Conservation (phyloP, 2,797 vertebrate species). For the Enteromius treurensis region DNA sequence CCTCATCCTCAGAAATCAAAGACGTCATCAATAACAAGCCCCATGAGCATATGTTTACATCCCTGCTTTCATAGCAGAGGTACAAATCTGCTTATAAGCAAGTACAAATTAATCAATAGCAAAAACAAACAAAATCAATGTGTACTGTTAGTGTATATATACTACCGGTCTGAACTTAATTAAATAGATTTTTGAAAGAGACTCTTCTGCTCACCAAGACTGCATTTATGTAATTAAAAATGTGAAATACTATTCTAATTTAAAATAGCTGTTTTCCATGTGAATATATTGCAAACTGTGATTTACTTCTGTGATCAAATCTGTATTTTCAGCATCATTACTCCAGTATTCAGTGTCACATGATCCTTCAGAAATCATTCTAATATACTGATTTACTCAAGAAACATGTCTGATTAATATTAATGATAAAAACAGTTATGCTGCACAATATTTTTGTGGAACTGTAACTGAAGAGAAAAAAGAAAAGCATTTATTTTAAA, state of each 20-base stretch:
- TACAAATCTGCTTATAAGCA: background rate
- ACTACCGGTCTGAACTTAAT: background rate
- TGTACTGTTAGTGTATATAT: background rate
- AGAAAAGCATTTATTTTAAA: too few relatives aligned
- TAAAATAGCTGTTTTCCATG: background rate
- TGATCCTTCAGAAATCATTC: background rate
- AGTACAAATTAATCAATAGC: background rate
- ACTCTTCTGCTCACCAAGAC: background rate
- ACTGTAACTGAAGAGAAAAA: too few relatives aligned
- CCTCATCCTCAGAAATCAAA: background rate
- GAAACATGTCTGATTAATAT: background rate
- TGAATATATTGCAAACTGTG: background rate
- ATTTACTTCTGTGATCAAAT: background rate
- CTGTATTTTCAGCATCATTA: background rate
- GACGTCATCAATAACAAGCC: background rate
- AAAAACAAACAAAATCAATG: too few relatives aligned
- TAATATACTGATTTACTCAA: background rate
- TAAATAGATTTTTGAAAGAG: background rate
- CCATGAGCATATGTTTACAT: background rate
- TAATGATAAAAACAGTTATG: background rate
- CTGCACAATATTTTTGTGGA: background rate
- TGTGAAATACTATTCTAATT: background rate
- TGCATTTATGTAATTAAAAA: background rate
- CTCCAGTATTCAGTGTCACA: background rate
- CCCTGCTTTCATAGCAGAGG: background rate